Conservation (phyloP, 2,888 invertebrate genomes). For the Drosophila longiperda region DNA sequence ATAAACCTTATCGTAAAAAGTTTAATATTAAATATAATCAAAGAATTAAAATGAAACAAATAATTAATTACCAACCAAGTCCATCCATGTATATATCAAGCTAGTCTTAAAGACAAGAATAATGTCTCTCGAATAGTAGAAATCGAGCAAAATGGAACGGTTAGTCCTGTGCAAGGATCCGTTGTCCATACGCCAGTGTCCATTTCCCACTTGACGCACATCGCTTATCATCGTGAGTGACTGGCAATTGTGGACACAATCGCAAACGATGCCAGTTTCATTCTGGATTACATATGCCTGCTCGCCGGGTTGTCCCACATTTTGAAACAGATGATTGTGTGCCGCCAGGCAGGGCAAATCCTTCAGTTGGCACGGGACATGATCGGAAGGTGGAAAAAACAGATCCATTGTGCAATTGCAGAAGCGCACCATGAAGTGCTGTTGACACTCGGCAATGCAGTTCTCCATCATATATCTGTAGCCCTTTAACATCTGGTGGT, state of each 20-base stretch:
- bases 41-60: background rate
- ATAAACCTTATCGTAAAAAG: background rate
- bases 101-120: constrained; percentile 84
- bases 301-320: constrained; percentile 67
- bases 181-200: constrained; percentile 7
- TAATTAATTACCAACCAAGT: constrained; percentile 83
- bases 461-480: constrained; percentile 78
- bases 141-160: constrained; percentile 77
- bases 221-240: constrained; percentile 72
- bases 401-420: constrained; percentile 82
- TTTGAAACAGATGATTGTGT: constrained; percentile 60
- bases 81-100: constrained; percentile 84
- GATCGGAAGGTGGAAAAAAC: constrained; percentile 77
- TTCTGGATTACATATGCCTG: constrained; percentile 61
- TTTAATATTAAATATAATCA: background rate
- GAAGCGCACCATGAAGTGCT: constrained; percentile 67
- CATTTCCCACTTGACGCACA: constrained; percentile 56
- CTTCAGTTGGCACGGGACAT: constrained; percentile 63
- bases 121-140: constrained; percentile 81
- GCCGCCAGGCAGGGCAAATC: constrained; percentile 79
- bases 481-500: constrained; percentile 68
- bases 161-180: background rate
- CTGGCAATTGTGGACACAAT: constrained; percentile 81
- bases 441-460: constrained; percentile 80
- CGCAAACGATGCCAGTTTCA: constrained; percentile 74